Base-by-base conservation (phyloP, 2,888 invertebrate species). In the Philonicus albiceps region DNA sequence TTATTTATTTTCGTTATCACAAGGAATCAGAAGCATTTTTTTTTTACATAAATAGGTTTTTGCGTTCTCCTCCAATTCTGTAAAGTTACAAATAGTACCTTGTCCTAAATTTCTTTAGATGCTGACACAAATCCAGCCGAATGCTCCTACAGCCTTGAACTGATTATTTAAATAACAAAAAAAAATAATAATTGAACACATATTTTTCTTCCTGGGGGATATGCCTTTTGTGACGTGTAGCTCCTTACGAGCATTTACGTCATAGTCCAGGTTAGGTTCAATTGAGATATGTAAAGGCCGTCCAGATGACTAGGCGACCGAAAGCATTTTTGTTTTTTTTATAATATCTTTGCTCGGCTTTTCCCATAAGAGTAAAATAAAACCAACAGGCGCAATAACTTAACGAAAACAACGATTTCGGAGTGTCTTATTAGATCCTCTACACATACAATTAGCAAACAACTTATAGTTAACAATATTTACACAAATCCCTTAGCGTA, bases 21-120 rank as follows among this genome's bases (percentile, higher is more conserved):
- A 87, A 86, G 87, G 86, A 87, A 87, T 87, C 86, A 87, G 86
- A 87, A 87, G 87, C 87, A 86, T 80, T 37, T 80, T 86, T 80
- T 86, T 49, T 64, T 74, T 85, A 83, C 83, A 83, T 83, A 83
- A 83, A 83, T 83, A 64, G 55, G 55, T 64, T 43, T n/a, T 64
- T 83, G 37, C 19, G 22, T 83, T 83, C 49, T 83, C 72, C 40
- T 72, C 72, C 83, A 37, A 11, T 83, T 64, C 64, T 34, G 19
- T 37, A 64, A 37, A 64, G 37, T 64, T 83, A 64, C 83, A 83
- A 22, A 64, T 80, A 74, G 34, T 40, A 37, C 37, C 43, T 76
- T 43, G 27, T 80, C 30, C 49, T 80, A 80, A 80, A 37, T 27
- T 53, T 80, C 13, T 30, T 22, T 19, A 75, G 40, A 22, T 37